Evolutionary conservation across 2,797 vertebrate genomes (phyloP), one percentile per base, ranked within the genome.

Genomic region (Calcarius lapponicus): DNA sequence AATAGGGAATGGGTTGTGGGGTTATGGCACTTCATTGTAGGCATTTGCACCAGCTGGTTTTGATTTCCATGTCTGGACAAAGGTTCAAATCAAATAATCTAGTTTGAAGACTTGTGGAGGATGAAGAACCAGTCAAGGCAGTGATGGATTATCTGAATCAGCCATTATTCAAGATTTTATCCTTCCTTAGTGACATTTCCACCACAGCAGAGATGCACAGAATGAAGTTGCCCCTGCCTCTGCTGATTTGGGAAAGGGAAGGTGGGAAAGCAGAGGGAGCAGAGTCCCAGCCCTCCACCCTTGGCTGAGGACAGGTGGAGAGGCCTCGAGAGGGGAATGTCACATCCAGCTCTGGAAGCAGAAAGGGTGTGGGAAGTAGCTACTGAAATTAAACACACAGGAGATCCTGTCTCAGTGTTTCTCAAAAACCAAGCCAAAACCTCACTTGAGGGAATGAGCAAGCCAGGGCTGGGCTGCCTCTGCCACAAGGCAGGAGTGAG

Each of bases 371-470:
- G 32, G 58, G 24, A 84, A 32, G 7, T 4, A 75, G 25, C 42
- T 81, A 24, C 36, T 28, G 56, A 73, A 87, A 64, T 70, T 19
- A 79, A 86, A 70, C 1, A 1, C 0, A 1, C 6, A 31, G 29
- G 17, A 80, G 19, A 62, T 29, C 6, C 28, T 29, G 3, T 22
- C 19, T 70, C 40, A 24, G 10, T 6, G n/a, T 51, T 84, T 64
- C n/a, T 58, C 20, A 34, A 38, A 61, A 85, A 34, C 0, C 0
- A 2, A 12, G n/a, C 22, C 25, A 67, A 74, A 92, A 64, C 1
- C 3, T 1, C 21, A 3, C 10, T 13, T 19, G 26, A 24, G 18
- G 15, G 36, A 82, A 40, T 10, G 14, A 82, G 60, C 9, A 74
- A 80, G n/a, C 8, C 51, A 22, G 64, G 34, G 13, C 25, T 72